Evolutionary conservation across 1,140 invertebrate genomes (phyloP).

Genomic region (Atta colombica): DNA sequence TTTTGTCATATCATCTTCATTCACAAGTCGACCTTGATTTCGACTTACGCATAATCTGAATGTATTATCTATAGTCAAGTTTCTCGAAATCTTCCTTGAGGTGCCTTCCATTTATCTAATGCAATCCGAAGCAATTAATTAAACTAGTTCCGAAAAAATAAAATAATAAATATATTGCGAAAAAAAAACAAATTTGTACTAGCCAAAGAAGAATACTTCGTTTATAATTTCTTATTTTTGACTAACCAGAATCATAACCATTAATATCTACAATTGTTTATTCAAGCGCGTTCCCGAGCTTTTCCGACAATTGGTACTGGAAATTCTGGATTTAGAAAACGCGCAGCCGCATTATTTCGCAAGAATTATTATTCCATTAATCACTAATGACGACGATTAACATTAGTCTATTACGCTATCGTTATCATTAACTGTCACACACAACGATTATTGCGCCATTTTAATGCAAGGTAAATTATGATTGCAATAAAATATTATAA

Average conservation of each 20-base stretch:
- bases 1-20: neutral
- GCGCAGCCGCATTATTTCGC: neutral
- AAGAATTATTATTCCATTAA: conserved; percentile 12
- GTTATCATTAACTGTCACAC: neutral
- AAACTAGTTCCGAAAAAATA: neutral
- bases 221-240: neutral
- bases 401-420: neutral
- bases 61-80: neutral
- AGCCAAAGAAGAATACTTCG: no score
- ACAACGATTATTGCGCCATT: neutral
- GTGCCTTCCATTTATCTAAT: neutral
- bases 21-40: conserved; percentile 11
- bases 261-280: conserved; percentile 10
- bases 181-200: neutral
- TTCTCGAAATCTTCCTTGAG: conserved; percentile 8
- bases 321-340: neutral
- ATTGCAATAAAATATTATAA: neutral
- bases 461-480: neutral
- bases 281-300: neutral
- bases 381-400: neutral
- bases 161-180: neutral
- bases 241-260: neutral
- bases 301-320: neutral
- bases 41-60: neutral
- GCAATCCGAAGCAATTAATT: no score